A percentile compares a stretch with the other conserved stretches of the same genome.
Evolutionary conservation across 2,797 vertebrate genomes (phyloP).

Genomic region (Cyprinella venusta): DNA sequence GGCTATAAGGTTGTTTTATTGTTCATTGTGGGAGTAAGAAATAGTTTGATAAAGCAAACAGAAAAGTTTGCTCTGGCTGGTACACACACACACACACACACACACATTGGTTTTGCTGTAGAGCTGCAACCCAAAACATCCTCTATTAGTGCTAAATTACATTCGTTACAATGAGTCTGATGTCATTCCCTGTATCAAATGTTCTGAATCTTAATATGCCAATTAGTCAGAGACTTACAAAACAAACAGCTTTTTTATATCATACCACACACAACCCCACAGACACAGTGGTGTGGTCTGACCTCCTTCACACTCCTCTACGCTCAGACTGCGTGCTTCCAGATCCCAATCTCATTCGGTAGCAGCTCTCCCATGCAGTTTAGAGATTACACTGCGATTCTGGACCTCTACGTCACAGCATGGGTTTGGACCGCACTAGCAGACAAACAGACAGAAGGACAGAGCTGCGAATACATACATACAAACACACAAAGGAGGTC

Average conservation of each 20-base stretch:
- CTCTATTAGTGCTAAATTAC: conserved; percentile 30
- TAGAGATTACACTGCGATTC: conserved; percentile 44
- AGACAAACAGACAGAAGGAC: conserved; percentile 41
- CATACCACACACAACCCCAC: conserved; percentile 36
- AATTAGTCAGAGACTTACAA: neutral
- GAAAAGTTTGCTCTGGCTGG: too few species aligned
- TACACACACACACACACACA: too few species aligned
- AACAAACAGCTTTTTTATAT: conserved; percentile 2
- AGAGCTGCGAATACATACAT: conserved; percentile 27
- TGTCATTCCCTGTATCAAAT: conserved; percentile 28
- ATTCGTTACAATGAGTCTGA: conserved; percentile 13
- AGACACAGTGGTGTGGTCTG: conserved; percentile 31
- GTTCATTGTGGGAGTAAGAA: neutral
- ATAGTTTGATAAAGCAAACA: too few species aligned
- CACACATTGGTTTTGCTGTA: neutral
- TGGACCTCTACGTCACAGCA: conserved; percentile 11
- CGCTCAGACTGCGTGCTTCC: neutral
- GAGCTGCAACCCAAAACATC: neutral
- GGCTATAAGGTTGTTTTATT: neutral
- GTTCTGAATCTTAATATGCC: conserved; percentile 7
- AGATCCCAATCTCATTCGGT: conserved; percentile 39
- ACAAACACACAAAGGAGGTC: conserved; percentile 54
- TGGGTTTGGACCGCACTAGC: conserved; percentile 20
- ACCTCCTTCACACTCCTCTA: conserved; percentile 44
- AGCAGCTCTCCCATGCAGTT: conserved; percentile 44